Base-by-base conservation (phyloP, 2,113 vertebrate genomes). In the Tragelaphus scriptus region DNA sequence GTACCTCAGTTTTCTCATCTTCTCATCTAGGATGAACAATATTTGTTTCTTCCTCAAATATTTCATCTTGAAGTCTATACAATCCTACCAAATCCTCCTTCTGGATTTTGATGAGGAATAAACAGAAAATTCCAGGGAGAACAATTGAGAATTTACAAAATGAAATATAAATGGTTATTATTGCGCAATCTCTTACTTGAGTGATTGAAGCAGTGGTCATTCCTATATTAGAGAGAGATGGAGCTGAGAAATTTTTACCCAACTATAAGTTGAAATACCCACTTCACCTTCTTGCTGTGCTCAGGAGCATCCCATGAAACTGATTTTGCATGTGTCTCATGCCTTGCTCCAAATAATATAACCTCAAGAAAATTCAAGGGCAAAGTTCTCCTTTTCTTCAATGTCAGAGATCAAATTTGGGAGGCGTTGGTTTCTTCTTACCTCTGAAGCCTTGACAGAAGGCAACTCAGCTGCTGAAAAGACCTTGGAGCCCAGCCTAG, bases 21-120 rank as follows among this genome's bases (percentile, higher is more conserved):
- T 92, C 82, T 95, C 68, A 59, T 7, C 90, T 91, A 51, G 3
- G 12, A 81, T 94, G 58, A 47, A 75, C 85, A 77, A 77, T 75
- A 91, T 71, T 93, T 86, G 6, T 53, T 25, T 97, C 55, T 94
- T 79, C 59, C 59, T 94, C 47, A 94, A 92, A 98, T 71, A 28
- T 28, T 44, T 79, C 84, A 59, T 85, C 25, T 53, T 51, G 30
- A 93, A 80, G 23, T 7, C 32, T 13, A 53, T 61, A 7, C 15
- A 58, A 28, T 63, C 26, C 40, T 96, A 36, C 26, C 32, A 56
- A 77, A 36, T 36, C 55, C 26, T 87, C 75, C 51, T 75, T 95
- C 82, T 88, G n/a, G 58, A 87, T 86, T 95, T 94, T 80, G 51
- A 7, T 55, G 36, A 89, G 32, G n/a, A 87, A 12, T 5, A 53